Evolutionary conservation across 2,797 vertebrate species (phyloP).

Genomic region (Acipenser transmontanus): DNA sequence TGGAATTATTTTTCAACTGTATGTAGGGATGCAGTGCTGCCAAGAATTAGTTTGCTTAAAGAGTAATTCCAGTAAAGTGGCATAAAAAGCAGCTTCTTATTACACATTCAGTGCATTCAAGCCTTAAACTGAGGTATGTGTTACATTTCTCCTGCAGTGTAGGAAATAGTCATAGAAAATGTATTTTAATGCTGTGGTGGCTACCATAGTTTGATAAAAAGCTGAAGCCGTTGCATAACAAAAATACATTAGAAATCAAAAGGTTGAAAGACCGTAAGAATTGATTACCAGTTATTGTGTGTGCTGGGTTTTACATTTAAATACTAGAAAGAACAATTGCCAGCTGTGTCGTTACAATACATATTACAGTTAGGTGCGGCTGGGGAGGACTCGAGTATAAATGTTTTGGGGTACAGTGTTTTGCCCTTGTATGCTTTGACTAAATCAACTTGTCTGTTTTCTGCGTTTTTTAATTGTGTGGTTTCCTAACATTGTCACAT

Average conservation of each 20-base stretch:
- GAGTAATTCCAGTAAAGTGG: constrained; percentile 71
- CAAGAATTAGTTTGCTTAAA: constrained; percentile 71
- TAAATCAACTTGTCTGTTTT: constrained; percentile 32
- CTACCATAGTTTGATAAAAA: constrained; percentile 42
- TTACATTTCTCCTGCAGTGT: constrained; percentile 71
- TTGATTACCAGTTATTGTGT: constrained; percentile 25
- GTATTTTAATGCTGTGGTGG: constrained; percentile 29
- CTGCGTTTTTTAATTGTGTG: constrained; percentile 66
- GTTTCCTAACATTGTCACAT: constrained; percentile 80
- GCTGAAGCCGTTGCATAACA: too few species aligned
- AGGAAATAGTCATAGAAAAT: constrained; percentile 42
- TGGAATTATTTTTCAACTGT: constrained; percentile 71
- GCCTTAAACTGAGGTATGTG: constrained; percentile 73
- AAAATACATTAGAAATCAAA: constrained; percentile 35
- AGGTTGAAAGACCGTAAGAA: not conserved
- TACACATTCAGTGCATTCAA: constrained; percentile 52
- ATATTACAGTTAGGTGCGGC: too few species aligned
- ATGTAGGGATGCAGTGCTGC: constrained; percentile 75
- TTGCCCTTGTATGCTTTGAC: not conserved
- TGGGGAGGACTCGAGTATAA: too few species aligned
- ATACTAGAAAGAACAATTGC: constrained; percentile 7
- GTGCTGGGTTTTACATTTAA: not conserved
- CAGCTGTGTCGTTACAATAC: too few species aligned
- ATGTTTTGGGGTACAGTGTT: too few species aligned
- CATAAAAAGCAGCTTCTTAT: not conserved